A percentile compares a stretch with the other conserved stretches of the same genome.
phyloP scores from a whole-genome alignment of 2,113 vertebrate genomes.

The Chaetodon auriga region DNA sequence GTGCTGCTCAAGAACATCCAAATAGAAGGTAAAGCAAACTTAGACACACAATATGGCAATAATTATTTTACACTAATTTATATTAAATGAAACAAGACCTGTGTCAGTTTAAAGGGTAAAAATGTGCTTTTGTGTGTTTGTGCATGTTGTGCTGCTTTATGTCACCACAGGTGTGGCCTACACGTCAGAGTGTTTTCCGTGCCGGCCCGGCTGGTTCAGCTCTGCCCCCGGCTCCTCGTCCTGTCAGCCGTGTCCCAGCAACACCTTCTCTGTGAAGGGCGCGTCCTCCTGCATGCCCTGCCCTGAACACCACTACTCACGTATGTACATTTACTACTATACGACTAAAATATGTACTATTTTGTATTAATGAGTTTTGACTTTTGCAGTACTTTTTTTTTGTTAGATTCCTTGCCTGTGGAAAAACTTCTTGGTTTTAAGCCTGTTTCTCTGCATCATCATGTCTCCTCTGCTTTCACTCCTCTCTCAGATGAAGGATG shows the following conservation, averaged over 20 bases:
- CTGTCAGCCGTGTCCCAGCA: constrained; percentile 91
- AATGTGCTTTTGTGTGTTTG: neutral
- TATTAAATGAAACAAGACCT: neutral
- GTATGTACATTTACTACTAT: constrained; percentile 72
- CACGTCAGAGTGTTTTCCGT: constrained; percentile 95
- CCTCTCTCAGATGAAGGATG: constrained; percentile 90
- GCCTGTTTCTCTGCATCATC: neutral
- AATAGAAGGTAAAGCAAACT: constrained; percentile 88
- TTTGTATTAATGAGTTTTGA: too few relatives aligned
- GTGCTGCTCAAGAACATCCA: constrained; percentile 95
- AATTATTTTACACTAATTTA: too few relatives aligned
- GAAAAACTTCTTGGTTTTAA: neutral
- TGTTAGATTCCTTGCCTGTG: neutral
- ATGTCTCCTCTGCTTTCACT: neutral
- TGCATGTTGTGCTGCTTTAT: neutral
- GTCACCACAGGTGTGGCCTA: constrained; percentile 91
- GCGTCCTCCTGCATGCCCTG: constrained; percentile 90
- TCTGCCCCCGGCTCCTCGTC: constrained; percentile 87
- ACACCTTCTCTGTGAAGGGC: constrained; percentile 92
- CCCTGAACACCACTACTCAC: constrained; percentile 89
- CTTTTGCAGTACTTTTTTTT: too few relatives aligned
- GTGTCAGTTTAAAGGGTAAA: neutral
- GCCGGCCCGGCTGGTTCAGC: constrained; percentile 95
- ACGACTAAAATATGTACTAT: too few relatives aligned
- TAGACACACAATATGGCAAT: too few relatives aligned